Percentiles rank a stretch among this genome's conserved stretches.
phyloP scores from a whole-genome alignment of 2,888 invertebrate species.

The Cremastobaeus sp. region DNA sequence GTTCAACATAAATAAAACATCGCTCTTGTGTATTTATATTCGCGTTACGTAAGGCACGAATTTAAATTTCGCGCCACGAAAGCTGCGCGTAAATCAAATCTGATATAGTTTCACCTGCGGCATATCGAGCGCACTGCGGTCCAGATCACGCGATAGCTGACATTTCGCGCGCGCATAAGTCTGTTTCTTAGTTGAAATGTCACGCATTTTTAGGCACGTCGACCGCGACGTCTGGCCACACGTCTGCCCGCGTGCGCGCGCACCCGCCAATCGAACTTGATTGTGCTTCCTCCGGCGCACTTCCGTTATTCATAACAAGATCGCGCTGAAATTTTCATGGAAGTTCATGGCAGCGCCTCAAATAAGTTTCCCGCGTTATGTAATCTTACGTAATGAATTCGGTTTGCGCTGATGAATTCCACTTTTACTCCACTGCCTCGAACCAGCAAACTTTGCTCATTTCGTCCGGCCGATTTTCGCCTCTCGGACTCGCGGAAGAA shows the following conservation, averaged over 20 bases:
- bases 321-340: slow-evolving; percentile 21
- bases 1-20: no score
- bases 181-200: slow-evolving; percentile 30
- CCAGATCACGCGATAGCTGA: slow-evolving; percentile 45
- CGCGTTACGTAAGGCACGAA: no score
- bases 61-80: no score
- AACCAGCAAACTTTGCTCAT: slow-evolving; percentile 19
- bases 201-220: slow-evolving; percentile 29
- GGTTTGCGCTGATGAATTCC: slow-evolving; percentile 33
- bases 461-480: no score
- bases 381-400: slow-evolving; percentile 28
- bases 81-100: no score
- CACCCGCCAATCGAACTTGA: slow-evolving; percentile 4
- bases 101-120: no score
- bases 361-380: slow-evolving; percentile 25
- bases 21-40: no score
- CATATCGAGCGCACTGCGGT: slow-evolving; percentile 20
- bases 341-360: slow-evolving; percentile 19
- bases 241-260: slow-evolving; percentile 15
- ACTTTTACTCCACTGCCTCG: slow-evolving; percentile 33
- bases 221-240: slow-evolving; percentile 18
- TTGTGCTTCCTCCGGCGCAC: slow-evolving; percentile 3
- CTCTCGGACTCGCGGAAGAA: no score
- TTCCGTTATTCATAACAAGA: slow-evolving; percentile 13
- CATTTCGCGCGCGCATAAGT: slow-evolving; percentile 28